These are phyloP conservation scores for Pygoscelis adeliae DNA, from an alignment of 2,113 vertebrate genomes.

Conservation along the genomic window DNA sequence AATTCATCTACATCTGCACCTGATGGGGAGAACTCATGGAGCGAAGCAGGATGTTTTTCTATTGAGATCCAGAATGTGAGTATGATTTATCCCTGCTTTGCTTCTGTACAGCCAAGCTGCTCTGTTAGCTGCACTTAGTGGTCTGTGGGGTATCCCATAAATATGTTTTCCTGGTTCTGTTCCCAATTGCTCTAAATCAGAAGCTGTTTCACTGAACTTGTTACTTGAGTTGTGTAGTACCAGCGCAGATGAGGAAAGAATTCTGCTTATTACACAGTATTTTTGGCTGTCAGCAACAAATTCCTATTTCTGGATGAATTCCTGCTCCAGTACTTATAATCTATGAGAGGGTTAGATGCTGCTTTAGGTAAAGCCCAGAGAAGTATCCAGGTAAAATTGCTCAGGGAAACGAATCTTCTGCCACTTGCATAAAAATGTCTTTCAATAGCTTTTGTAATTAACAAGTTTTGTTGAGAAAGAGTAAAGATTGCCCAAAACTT, in stretches of 20 bases:
- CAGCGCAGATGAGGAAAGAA: neutral
- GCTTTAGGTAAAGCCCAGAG: neutral
- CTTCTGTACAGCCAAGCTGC: neutral
- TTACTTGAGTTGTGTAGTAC: neutral
- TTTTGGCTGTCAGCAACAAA: neutral
- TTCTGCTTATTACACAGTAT: neutral
- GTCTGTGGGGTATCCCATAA: neutral
- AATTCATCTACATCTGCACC: neutral
- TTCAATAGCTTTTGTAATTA: neutral
- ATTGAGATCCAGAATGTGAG: neutral
- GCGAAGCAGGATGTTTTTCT: neutral
- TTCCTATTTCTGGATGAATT: neutral
- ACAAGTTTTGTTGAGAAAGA: neutral
- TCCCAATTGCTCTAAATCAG: constrained; percentile 9
- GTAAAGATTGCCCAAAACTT: neutral
- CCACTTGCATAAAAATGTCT: neutral
- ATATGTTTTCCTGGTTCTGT: neutral
- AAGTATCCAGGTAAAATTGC: neutral
- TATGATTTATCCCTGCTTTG: neutral
- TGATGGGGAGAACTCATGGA: neutral
- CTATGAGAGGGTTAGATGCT: neutral
- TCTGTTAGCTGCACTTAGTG: neutral
- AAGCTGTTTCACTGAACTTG: neutral
- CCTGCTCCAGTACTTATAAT: neutral
- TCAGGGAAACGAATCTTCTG: neutral